phyloP scores from a whole-genome alignment of 2,888 invertebrate genomes.

The Dyspetes luteomarginatus region DNA sequence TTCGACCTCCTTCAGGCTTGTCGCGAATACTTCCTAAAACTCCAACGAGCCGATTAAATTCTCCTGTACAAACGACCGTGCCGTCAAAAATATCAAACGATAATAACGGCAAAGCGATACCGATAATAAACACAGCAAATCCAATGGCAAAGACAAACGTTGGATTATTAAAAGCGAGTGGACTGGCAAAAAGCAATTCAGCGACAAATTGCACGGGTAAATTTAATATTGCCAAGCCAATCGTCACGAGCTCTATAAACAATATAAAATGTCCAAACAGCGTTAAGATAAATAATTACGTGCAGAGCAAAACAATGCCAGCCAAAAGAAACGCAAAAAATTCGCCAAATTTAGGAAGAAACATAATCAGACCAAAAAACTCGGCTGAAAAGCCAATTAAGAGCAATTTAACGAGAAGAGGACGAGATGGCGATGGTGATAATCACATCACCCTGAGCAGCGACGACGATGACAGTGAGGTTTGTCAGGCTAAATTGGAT shows the following conservation, averaged over 20 bases:
- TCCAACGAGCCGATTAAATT: slow-evolving; percentile 77
- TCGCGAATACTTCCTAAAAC: slow-evolving; percentile 78
- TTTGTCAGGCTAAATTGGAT: slow-evolving; percentile 88
- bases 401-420: slow-evolving; percentile 54
- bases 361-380: slow-evolving; percentile 73
- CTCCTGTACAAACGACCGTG: slow-evolving; percentile 78
- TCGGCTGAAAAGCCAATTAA: slow-evolving; percentile 73
- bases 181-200: slow-evolving; percentile 77
- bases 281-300: slow-evolving; percentile 81
- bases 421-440: slow-evolving; percentile 69
- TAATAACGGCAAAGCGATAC: slow-evolving; percentile 75
- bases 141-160: slow-evolving; percentile 77
- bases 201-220: slow-evolving; percentile 77
- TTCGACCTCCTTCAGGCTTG: slow-evolving; percentile 83
- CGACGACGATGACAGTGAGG: slow-evolving; percentile 87
- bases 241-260: slow-evolving; percentile 69
- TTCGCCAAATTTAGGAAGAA: slow-evolving; percentile 78
- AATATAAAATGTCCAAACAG: slow-evolving; percentile 78
- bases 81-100: slow-evolving; percentile 74
- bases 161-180: slow-evolving; percentile 73
- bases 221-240: slow-evolving; percentile 77
- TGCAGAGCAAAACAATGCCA: slow-evolving; percentile 79
- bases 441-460: slow-evolving; percentile 72
- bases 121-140: slow-evolving; percentile 77
- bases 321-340: slow-evolving; percentile 74